Evolutionary conservation across 2,888 invertebrate genomes (phyloP).

Genomic region (Drosophila emarginata): DNA sequence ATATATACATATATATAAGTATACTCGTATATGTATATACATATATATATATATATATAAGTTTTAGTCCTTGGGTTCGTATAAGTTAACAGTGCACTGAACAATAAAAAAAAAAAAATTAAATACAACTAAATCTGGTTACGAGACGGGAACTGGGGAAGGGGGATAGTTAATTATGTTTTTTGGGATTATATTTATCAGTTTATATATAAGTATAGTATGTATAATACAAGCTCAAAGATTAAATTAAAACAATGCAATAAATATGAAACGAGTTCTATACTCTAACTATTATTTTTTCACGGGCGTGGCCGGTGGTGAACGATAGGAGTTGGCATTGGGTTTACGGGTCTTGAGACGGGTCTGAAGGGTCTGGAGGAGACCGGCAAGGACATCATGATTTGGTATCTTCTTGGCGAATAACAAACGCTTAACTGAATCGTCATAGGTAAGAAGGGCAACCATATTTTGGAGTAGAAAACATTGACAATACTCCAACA

Average conservation of each 20-base stretch:
- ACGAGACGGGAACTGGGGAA: background rate
- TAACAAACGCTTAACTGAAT: constrained; percentile 92
- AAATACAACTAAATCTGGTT: constrained; percentile 53
- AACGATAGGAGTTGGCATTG: constrained; percentile 73
- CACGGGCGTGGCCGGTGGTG: constrained; percentile 69
- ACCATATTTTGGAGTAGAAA: constrained; percentile 96
- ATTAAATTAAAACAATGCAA: constrained; percentile 66
- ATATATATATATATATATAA: background rate
- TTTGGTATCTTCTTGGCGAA: constrained; percentile 95
- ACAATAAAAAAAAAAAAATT: constrained; percentile 60
- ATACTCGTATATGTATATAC: background rate
- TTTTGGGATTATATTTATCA: background rate
- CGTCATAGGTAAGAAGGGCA: constrained; percentile 95
- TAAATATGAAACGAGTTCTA: constrained; percentile 58
- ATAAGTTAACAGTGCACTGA: constrained; percentile 70
- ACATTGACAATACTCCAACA: constrained; percentile 95
- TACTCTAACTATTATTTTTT: constrained; percentile 52
- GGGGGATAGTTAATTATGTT: background rate
- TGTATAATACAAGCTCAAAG: constrained; percentile 64
- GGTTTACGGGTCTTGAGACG: constrained; percentile 87
- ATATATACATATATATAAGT: too few species aligned
- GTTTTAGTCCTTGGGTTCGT: constrained; percentile 42
- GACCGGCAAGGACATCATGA: constrained; percentile 93
- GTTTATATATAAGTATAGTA: constrained; percentile 10
- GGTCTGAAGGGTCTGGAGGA: constrained; percentile 90